Base-by-base conservation (phyloP, 1,140 invertebrate species). In the Thalassaphorura encarpata region DNA sequence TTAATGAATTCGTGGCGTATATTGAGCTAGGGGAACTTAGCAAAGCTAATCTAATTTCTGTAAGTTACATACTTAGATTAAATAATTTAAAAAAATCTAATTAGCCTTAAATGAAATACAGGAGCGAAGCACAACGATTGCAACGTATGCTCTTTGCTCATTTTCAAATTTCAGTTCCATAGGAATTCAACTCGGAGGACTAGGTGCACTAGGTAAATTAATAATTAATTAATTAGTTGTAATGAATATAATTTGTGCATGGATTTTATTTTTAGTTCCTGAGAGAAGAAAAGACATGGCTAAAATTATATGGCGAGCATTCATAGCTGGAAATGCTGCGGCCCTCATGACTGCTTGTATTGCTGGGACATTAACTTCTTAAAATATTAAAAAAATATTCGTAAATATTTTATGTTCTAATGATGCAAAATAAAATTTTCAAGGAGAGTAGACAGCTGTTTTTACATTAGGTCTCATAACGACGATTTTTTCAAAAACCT, bases 1-100 rank as follows among this genome's bases (percentile, higher is more conserved):
- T 94, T 3, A 96, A 95, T 68, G 92, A 96, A 71, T 95, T 95
- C 69, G 83, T 92, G 0, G 92, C 90, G 1, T 96, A 92, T 67
- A 54, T 71, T 51, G 8, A 11, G 16, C 13, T 6, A 18, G 31
- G 48, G 5, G 4, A 36, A 18, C 33, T 15, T 51, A 26, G 6
- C 26, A 33, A 51, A 36, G 48, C 13, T 4, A 4, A 36, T 36
- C 11, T 36, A n/a, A 11, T 36, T 36, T 36, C 11, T n/a, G 33
- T 11, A n/a, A 36, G 33, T 11, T n/a, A n/a, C 33, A n/a, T 36
- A n/a, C 33, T 11, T 36, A n/a, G 11, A n/a, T 11, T 36, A n/a
- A 11, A n/a, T 11, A 11, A 11, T 36, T 11, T 11, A 11, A 36
- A 11, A 11, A n/a, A 36, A n/a, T 36, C 33, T 36, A 11, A 36